Base-by-base conservation (phyloP, 2,113 vertebrate genomes). In the Tiliqua scincoides region DNA sequence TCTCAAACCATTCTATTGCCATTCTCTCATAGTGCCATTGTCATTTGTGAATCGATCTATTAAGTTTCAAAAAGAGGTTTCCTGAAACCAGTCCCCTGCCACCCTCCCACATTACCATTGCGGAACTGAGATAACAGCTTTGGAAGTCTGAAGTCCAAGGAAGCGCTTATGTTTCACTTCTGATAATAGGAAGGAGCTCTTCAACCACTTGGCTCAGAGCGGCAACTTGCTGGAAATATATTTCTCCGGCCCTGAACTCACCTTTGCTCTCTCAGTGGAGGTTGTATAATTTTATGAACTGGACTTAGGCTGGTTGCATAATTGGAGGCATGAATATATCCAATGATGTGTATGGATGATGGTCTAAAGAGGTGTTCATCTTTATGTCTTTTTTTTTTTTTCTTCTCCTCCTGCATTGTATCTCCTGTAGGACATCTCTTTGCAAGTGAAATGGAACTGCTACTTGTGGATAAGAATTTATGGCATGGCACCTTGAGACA, bases 251-350 rank as follows among this genome's bases (percentile, higher is more conserved):
- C 52, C 83, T 78, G 85, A 92, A 89, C 85, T 93, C 90, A 91
- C 89, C 85, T 93, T 94, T 93, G 83, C 85, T 92, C 1, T 9
- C 81, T 61, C 91, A 87, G 89, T 83, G 89, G 83, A 95, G 94
- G 92, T 94, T 27, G 67, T 40, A 11, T 89, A 91, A 91, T 89
- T 92, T 89, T 89, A 79, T 79, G 82, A 54, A 79, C 68, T 79
- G 75, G 59, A 35, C 32, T 72, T 74, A 57, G 25, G 21, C 89
- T 87, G 73, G 63, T 63, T 88, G 82, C 91, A 81, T 89, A 91
- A 94, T 94, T 90, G 87, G 87, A 88, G 85, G 93, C 91, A 91
- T 92, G 93, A 89, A 87, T 91, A 91, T 89, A 67, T 90, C 88
- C 85, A 91, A 82, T 62, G 57, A 83, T 63, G 8, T 32, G 17